Conservation (phyloP, 2,888 invertebrate genomes). For the Papilio protenor region DNA sequence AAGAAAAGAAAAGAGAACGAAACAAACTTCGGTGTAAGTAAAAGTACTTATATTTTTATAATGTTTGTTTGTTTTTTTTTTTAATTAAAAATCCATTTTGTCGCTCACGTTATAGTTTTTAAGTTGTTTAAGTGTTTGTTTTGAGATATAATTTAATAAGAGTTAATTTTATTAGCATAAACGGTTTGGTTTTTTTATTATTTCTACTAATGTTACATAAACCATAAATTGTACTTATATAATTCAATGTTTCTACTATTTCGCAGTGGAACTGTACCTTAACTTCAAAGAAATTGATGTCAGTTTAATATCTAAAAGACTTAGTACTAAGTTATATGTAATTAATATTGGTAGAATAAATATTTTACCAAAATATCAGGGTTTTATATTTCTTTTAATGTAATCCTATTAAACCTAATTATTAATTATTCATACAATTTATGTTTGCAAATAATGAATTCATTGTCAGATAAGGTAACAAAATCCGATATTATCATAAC, state of each 20-base stretch:
- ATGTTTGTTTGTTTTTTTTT: not conserved
- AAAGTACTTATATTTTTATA: no score
- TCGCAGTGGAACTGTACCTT: not conserved
- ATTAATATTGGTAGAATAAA: slow-evolving; percentile 1
- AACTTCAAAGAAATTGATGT: not conserved
- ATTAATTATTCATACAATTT: no score
- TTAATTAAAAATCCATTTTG: not conserved
- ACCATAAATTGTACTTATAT: not conserved
- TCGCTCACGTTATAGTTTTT: not conserved
- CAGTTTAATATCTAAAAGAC: not conserved
- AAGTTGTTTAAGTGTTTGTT: not conserved
- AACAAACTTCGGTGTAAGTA: slow-evolving; percentile 42
- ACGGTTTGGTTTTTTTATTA: slow-evolving; percentile 8
- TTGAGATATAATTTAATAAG: slow-evolving; percentile 19
- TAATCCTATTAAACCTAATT: not conserved
- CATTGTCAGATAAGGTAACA: no score
- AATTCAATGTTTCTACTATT: not conserved
- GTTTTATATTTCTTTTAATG: not conserved
- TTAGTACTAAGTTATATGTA: not conserved
- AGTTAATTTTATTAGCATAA: slow-evolving; percentile 32
- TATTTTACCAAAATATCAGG: not conserved
- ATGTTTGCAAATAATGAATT: no score
- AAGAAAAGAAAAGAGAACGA: slow-evolving; percentile 56
- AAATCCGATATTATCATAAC: no score
- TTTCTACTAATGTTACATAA: not conserved